Percentiles rank a stretch among this genome's conserved stretches.
Evolutionary conservation across 2,888 invertebrate species (phyloP).

Genomic region (Metallyticus violacea): DNA sequence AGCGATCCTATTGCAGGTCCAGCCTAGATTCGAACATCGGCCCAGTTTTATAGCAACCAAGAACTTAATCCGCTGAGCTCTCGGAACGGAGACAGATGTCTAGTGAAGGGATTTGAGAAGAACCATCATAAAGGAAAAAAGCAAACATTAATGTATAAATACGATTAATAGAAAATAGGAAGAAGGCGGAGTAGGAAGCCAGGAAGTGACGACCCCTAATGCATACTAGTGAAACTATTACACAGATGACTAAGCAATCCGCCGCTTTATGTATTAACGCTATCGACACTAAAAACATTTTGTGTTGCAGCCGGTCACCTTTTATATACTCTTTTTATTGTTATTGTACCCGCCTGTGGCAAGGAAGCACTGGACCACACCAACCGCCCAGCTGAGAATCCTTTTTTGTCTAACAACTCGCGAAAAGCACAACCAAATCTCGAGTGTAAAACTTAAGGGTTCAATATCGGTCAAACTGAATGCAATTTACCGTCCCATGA

Average conservation of each 20-base stretch:
- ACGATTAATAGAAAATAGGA: too few species aligned
- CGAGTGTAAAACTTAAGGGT: neutral
- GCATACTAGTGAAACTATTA: neutral
- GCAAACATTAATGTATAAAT: too few species aligned
- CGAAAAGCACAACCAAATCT: neutral
- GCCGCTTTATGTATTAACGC: neutral
- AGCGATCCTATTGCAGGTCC: too few species aligned
- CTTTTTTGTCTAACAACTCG: neutral
- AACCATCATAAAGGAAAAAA: too few species aligned
- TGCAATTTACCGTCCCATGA: too few species aligned
- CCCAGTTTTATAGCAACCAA: too few species aligned
- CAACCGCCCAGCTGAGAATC: neutral
- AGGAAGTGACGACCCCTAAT: too few species aligned
- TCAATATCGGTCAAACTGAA: neutral
- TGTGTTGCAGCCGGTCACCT: neutral
- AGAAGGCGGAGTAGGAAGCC: too few species aligned
- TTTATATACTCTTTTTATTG: neutral
- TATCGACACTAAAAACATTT: neutral
- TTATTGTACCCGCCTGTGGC: neutral
- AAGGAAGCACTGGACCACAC: neutral
- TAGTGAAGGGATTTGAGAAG: too few species aligned
- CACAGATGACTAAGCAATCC: neutral
- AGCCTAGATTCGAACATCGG: too few species aligned
- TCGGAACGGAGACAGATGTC: too few species aligned
- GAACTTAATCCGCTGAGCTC: too few species aligned